Percentiles rank a stretch among this genome's conserved stretches.
Evolutionary conservation across 2,888 invertebrate species (phyloP).

Genomic region (Campaea margaritaria): DNA sequence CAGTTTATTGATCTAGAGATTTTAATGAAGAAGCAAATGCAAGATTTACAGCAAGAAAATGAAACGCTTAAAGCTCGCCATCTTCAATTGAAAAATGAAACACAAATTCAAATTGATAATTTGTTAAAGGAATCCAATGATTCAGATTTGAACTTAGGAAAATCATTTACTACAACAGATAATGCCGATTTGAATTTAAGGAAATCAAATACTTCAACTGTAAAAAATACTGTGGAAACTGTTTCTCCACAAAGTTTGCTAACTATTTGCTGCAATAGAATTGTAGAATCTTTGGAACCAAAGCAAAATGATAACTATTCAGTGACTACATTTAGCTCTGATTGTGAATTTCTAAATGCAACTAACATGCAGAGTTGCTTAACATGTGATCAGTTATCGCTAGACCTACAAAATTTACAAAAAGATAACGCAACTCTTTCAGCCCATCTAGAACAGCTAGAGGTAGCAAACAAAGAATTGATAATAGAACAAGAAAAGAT

Average conservation of each 20-base stretch:
- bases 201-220: background rate
- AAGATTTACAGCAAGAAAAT: constrained; percentile 60
- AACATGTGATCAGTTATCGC: constrained; percentile 48
- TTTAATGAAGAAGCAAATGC: constrained; percentile 57
- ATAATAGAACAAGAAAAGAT: constrained; percentile 63
- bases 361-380: constrained; percentile 43
- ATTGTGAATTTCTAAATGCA: constrained; percentile 37
- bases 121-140: constrained; percentile 15
- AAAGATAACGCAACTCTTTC: constrained; percentile 58
- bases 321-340: constrained; percentile 43
- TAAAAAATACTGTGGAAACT: constrained; percentile 36
- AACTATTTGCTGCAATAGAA: constrained; percentile 68
- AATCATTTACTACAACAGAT: background rate
- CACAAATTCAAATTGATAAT: constrained; percentile 24
- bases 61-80: constrained; percentile 51
- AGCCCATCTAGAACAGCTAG: constrained; percentile 49
- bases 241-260: constrained; percentile 67
- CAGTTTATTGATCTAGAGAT: constrained; percentile 55
- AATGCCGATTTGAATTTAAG: constrained; percentile 25
- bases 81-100: constrained; percentile 28
- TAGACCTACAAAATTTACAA: constrained; percentile 45
- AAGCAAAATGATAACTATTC: constrained; percentile 50
- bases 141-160: constrained; percentile 23
- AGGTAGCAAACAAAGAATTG: constrained; percentile 56
- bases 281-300: constrained; percentile 58